Evolutionary conservation across 2,113 vertebrate genomes (phyloP).

Genomic region (Oophaga pumilio): DNA sequence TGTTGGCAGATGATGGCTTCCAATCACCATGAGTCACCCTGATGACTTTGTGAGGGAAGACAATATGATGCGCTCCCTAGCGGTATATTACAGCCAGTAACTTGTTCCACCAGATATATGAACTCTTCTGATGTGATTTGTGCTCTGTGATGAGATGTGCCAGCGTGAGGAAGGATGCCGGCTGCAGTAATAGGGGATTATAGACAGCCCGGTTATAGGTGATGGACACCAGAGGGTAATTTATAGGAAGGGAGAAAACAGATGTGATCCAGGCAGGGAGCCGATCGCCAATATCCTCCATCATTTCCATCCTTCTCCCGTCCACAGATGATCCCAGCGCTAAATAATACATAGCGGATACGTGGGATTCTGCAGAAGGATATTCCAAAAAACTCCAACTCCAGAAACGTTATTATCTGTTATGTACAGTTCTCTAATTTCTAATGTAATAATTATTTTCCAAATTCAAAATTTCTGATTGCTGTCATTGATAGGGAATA

Average conservation of each 20-base stretch:
- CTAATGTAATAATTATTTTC: background rate
- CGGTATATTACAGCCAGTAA: constrained; percentile 26
- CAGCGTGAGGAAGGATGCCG: constrained; percentile 31
- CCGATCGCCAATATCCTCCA: background rate
- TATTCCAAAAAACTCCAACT: background rate
- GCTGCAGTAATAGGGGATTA: constrained; percentile 23
- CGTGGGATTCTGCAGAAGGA: background rate
- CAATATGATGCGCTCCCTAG: constrained; percentile 48
- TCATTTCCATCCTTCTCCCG: background rate
- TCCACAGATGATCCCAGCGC: background rate
- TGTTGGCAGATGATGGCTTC: background rate
- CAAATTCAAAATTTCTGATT: background rate
- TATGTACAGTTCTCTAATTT: background rate
- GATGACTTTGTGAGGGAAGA: constrained; percentile 51
- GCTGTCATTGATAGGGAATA: background rate
- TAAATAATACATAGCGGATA: background rate
- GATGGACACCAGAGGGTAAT: constrained; percentile 34
- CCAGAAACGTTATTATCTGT: background rate
- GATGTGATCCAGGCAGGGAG: background rate
- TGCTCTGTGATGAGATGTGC: constrained; percentile 43
- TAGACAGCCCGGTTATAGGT: constrained; percentile 21
- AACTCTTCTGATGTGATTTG: constrained; percentile 40
- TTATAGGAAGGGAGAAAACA: constrained; percentile 24
- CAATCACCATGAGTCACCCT: constrained; percentile 55
- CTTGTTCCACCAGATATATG: constrained; percentile 53